These are phyloP conservation scores for Tyto alba DNA, from an alignment of 2,113 vertebrate species.

Conservation along the genomic window DNA sequence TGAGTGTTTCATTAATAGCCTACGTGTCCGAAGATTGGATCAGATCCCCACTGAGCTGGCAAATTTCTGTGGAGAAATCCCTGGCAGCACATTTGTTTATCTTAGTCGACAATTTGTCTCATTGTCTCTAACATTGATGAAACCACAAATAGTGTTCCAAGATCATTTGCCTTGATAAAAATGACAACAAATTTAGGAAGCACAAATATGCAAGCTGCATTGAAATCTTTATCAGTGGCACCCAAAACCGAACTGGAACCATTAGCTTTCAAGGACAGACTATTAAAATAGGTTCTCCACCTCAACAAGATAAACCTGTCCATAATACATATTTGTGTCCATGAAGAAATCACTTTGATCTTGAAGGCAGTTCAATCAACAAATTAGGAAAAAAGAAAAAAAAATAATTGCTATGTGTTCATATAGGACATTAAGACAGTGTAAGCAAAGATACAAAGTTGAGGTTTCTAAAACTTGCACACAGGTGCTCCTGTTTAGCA, in stretches of 20 bases:
- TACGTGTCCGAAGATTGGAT: neutral
- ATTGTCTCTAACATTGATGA: constrained; percentile 37
- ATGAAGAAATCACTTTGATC: constrained; percentile 18
- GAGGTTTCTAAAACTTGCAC: neutral
- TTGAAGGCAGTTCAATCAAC: neutral
- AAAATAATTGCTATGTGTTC: neutral
- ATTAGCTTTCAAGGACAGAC: constrained; percentile 7
- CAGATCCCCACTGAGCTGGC: neutral
- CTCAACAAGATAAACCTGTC: constrained; percentile 34
- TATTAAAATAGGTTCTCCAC: constrained; percentile 1
- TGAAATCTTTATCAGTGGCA: neutral
- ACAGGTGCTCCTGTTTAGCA: neutral
- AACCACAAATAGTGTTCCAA: constrained; percentile 37
- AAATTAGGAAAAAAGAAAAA: neutral
- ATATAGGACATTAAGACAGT: neutral
- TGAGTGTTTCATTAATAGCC: neutral
- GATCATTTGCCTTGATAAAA: constrained; percentile 34
- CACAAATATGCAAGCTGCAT: neutral
- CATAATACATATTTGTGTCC: neutral
- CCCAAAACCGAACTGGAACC: neutral
- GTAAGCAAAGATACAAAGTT: neutral
- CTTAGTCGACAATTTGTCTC: constrained; percentile 28
- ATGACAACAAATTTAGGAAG: constrained; percentile 27
- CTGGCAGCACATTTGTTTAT: constrained; percentile 44
- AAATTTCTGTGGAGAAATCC: constrained; percentile 14